Base-by-base conservation (phyloP, 2,888 invertebrate species). In the Norana najaformis region DNA sequence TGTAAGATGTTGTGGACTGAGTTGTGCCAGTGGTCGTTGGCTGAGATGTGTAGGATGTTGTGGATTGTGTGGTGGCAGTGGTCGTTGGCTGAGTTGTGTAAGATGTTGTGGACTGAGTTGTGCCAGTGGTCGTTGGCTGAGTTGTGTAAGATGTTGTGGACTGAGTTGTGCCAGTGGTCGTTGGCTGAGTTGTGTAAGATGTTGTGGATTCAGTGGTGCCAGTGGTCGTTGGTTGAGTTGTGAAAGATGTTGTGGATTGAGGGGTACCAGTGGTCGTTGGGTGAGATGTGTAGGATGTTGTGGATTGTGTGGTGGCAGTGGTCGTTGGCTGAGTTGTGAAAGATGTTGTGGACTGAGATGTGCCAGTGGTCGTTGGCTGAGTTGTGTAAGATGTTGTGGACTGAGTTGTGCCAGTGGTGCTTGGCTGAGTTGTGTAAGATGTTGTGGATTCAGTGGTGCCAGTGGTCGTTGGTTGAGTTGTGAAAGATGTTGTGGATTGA, bases 1-100 rank as follows among this genome's bases (percentile, higher is more conserved):
- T 69, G n/a, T 0, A 2, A 8, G 69, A 69, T 69, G 69, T 69
- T 16, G 69, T 69, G 3, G 69, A 69, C 11, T 69, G 69, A 69
- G 69, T 69, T 69, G 69, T 69, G 11, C 69, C 69, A 69, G 69
- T 69, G 69, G 69, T 69, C 69, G 69, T 69, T 69, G 69, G 69
- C 0, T 8, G 0, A 69, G 69, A n/a, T 69, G 69, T 69, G n/a
- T 0, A 14, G 4, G 69, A 69, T 69, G 69, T 69, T 5, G 69
- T 69, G 0, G 69, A 69, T 69, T 69, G 69, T n/a, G 69, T 69
- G 30, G 69, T 69, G 11, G 30, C 69, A 69, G 69, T 69, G 69
- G 69, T 69, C 69, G 69, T 69, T 69, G 69, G 69, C 8, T 8
- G 0, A n/a, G 69, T 69, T n/a, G 69, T 69, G n/a, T 5, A 30